Percentiles rank a stretch among this genome's conserved stretches.
Evolutionary conservation across 2,797 vertebrate species (phyloP).

Genomic region (Poeciliopsis infans): DNA sequence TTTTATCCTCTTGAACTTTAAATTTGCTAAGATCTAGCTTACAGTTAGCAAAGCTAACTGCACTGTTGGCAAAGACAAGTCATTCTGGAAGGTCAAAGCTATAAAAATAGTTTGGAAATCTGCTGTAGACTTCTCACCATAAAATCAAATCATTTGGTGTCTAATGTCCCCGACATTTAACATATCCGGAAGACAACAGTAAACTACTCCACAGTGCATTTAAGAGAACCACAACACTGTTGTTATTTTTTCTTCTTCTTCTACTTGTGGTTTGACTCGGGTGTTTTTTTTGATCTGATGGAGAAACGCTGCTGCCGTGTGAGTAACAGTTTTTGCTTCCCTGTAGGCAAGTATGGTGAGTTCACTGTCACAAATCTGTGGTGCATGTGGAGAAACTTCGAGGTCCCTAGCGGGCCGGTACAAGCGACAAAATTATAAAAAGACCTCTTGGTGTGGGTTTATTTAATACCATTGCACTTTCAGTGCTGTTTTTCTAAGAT

Average conservation of each 20-base stretch:
- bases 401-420: no score
- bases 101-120: neutral
- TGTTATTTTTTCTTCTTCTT: neutral
- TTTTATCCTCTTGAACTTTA: neutral
- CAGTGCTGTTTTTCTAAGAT: no score
- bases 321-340: neutral
- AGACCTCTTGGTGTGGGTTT: no score
- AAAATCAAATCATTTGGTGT: no score
- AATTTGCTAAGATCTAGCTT: neutral
- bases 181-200: neutral
- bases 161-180: neutral
- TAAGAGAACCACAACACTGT: neutral
- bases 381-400: no score
- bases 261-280: neutral
- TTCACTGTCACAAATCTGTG: neutral
- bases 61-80: neutral
- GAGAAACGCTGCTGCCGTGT: neutral
- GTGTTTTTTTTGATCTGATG: neutral
- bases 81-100: neutral
- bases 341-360: neutral
- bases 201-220: neutral
- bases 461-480: no score
- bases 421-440: no score
- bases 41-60: neutral
- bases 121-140: no score